Percentiles rank a stretch among this genome's conserved stretches.
phyloP scores from a whole-genome alignment of 2,797 vertebrate species.

The Polyboroides typus region DNA sequence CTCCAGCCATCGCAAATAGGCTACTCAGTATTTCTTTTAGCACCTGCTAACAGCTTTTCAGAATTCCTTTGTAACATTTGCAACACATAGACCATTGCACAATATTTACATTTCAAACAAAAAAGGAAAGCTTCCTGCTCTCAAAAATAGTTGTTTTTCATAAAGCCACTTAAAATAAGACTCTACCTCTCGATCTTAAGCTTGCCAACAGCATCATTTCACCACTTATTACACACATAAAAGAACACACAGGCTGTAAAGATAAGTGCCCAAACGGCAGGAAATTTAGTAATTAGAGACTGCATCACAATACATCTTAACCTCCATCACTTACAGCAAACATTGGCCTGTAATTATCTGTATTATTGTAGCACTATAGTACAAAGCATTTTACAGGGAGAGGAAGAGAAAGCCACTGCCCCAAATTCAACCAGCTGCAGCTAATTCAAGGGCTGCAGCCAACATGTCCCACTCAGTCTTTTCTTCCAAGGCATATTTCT shows the following conservation, averaged over 20 bases:
- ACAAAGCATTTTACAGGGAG: neutral
- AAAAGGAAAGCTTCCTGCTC: neutral
- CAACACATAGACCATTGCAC: neutral
- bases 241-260: neutral
- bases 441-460: constrained; percentile 24
- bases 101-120: constrained; percentile 27
- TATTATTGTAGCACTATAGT: neutral
- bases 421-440: constrained; percentile 42
- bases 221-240: neutral
- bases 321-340: neutral
- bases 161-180: neutral
- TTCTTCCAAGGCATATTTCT: neutral
- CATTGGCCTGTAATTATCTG: neutral
- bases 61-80: neutral
- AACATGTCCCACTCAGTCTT: constrained; percentile 21
- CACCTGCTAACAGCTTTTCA: neutral
- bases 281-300: neutral
- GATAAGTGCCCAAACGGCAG: neutral
- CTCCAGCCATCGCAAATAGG: neutral
- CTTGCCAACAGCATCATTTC: neutral
- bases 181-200: neutral
- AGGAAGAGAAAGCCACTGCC: neutral
- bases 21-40: neutral
- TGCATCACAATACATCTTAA: neutral
- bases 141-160: neutral